Percentiles rank a stretch among this genome's conserved stretches.
phyloP scores from a whole-genome alignment of 2,888 invertebrate genomes.

The Malacosoma neustria region DNA sequence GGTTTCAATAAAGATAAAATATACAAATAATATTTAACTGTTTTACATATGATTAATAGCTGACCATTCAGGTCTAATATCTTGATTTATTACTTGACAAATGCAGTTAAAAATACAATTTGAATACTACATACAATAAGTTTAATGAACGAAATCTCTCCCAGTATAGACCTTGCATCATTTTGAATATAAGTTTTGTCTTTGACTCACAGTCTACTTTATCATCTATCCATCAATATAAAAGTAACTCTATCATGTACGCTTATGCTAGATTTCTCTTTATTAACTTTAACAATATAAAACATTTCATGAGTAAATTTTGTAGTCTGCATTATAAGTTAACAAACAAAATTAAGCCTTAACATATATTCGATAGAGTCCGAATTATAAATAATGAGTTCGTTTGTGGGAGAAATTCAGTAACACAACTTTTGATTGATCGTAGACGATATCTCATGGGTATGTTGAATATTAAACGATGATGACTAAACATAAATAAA shows the following conservation, averaged over 20 bases:
- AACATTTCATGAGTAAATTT: background rate
- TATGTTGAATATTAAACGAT: conserved; percentile 54
- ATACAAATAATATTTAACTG: conserved; percentile 9
- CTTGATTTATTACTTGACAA: conserved; percentile 22
- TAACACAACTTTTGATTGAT: conserved; percentile 50
- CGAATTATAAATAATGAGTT: background rate
- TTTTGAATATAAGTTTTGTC: background rate
- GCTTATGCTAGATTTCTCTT: background rate
- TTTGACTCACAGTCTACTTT: background rate
- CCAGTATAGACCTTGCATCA: background rate
- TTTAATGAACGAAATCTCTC: conserved; percentile 21
- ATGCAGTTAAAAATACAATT: conserved; percentile 24
- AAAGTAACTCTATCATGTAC: background rate
- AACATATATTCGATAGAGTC: background rate
- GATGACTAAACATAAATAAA: conserved; percentile 64
- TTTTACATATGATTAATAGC: conserved; percentile 16
- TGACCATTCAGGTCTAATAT: conserved; percentile 16
- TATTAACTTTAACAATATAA: background rate
- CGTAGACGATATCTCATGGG: conserved; percentile 43
- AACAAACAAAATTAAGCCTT: background rate
- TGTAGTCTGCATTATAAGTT: background rate
- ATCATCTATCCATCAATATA: background rate
- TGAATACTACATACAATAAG: conserved; percentile 20
- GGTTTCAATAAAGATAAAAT: background rate
- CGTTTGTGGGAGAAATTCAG: conserved; percentile 13